Percentiles rank a stretch among this genome's conserved stretches.
Conservation (phyloP, 2,888 invertebrate genomes). For the Priocnemis perturbator region DNA sequence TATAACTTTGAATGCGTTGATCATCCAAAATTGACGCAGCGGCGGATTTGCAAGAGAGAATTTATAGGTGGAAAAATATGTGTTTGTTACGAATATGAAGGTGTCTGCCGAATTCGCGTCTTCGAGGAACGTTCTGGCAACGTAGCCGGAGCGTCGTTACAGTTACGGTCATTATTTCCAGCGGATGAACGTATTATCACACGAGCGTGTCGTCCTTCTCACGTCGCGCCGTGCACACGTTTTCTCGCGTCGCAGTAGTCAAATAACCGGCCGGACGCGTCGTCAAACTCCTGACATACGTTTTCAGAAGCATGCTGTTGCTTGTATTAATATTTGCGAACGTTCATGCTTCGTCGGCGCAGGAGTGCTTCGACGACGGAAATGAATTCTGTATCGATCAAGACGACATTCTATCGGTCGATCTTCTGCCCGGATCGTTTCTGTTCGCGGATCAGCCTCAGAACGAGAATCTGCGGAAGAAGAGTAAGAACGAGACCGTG, state of each 20-base stretch:
- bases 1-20: too few relatives aligned
- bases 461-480: conserved; percentile 23
- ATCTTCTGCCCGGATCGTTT: conserved; percentile 82
- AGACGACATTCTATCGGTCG: conserved; percentile 83
- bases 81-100: too few relatives aligned
- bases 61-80: too few relatives aligned
- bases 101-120: too few relatives aligned
- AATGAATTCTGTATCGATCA: conserved; percentile 76
- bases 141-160: conserved; percentile 46
- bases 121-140: too few relatives aligned
- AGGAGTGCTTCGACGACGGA: conserved; percentile 71
- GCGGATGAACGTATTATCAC: conserved; percentile 53
- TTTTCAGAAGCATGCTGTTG: neutral
- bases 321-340: conserved; percentile 7
- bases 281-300: neutral
- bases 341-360: neutral
- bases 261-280: conserved; percentile 20
- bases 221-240: neutral
- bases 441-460: conserved; percentile 76
- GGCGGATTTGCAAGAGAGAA: too few relatives aligned
- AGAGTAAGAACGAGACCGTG: conserved; percentile 6
- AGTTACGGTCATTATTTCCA: conserved; percentile 66
- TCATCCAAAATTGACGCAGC: too few relatives aligned
- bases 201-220: conserved; percentile 51
- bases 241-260: conserved; percentile 22